Percentiles rank a stretch among this genome's conserved stretches.
Conservation (phyloP, 2,888 invertebrate genomes). For the Bruchidius siliquastri region DNA sequence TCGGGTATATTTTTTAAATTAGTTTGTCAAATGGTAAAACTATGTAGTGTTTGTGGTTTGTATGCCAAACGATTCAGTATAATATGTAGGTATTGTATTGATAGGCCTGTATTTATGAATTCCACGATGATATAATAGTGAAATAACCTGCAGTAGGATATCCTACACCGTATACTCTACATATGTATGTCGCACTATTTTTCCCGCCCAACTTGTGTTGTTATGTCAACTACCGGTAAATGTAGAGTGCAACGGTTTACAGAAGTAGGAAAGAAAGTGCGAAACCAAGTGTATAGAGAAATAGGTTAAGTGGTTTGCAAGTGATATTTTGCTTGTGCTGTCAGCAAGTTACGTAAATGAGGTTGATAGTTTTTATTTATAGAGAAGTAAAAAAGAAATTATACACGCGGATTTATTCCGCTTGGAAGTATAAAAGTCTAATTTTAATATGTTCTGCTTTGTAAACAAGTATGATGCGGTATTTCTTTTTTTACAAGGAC, state of each 20-base stretch:
- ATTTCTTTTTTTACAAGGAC: neutral
- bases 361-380: neutral
- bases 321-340: neutral
- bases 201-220: neutral
- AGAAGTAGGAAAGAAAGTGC: neutral
- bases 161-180: neutral
- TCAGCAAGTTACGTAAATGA: neutral
- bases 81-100: neutral
- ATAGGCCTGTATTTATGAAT: neutral
- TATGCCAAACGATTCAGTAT: too few relatives aligned
- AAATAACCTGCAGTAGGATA: neutral
- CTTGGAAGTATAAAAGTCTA: neutral
- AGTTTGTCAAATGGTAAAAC: too few relatives aligned
- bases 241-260: neutral
- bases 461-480: neutral
- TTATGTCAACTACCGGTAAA: neutral
- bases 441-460: neutral
- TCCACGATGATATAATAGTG: neutral
- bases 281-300: neutral
- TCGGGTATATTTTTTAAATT: too few relatives aligned
- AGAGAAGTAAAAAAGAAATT: neutral
- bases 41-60: too few relatives aligned
- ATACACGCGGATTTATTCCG: neutral
- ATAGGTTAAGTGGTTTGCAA: neutral
- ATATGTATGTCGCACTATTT: neutral